Evolutionary conservation across 2,888 invertebrate genomes (phyloP).

Genomic region (Heliothis peltigera): DNA sequence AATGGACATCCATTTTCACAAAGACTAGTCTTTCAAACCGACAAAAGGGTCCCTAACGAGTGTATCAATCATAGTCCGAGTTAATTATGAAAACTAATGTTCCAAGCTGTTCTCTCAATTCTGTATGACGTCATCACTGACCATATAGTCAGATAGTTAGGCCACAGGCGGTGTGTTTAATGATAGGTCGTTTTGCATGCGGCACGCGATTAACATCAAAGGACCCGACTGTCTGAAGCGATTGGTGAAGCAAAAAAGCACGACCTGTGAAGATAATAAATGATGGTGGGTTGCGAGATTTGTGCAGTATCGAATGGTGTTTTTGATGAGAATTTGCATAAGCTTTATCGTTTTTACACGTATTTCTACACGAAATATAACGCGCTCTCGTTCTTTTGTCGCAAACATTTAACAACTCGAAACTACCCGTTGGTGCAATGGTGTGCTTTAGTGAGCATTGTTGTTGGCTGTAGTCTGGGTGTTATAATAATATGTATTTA

Average conservation of each 20-base stretch:
- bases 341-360: not conserved
- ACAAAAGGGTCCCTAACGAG: conserved; percentile 47
- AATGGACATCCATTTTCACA: conserved; percentile 4
- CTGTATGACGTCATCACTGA: conserved; percentile 64
- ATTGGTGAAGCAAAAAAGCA: conserved; percentile 38
- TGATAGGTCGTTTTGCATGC: conserved; percentile 47
- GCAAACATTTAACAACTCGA: not conserved
- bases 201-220: conserved; percentile 49
- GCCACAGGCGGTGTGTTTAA: conserved; percentile 41
- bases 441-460: too few species aligned
- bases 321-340: conserved; percentile 5
- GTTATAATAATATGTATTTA: too few species aligned
- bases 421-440: too few species aligned
- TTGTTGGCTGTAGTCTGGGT: too few species aligned
- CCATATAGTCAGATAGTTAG: conserved; percentile 19
- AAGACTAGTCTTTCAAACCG: conserved; percentile 23
- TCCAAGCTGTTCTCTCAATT: conserved; percentile 53
- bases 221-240: conserved; percentile 23
- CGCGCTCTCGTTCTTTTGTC: too few species aligned
- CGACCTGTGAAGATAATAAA: conserved; percentile 37
- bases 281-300: conserved; percentile 15
- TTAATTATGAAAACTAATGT: conserved; percentile 69
- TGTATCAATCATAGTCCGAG: conserved; percentile 63
- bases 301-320: conserved; percentile 15
- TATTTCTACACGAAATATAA: not conserved